These are phyloP conservation scores for Trachelus tabidus DNA, from an alignment of 2,888 invertebrate genomes.

Conservation along the genomic window DNA sequence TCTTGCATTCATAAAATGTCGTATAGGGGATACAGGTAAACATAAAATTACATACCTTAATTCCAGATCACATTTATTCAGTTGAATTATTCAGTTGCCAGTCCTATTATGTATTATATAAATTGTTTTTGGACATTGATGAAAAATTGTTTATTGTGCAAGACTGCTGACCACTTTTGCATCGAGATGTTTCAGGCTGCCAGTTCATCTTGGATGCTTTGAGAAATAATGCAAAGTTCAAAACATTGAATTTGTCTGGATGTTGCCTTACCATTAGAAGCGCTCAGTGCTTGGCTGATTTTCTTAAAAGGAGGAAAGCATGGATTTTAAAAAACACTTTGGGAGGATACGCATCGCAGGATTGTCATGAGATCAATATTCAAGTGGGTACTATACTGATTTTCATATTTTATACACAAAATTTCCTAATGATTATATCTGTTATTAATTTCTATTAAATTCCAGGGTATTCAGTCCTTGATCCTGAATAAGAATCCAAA, in stretches of 20 bases:
- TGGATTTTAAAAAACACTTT: conserved; percentile 30
- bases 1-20: conserved; percentile 37
- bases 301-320: conserved; percentile 31
- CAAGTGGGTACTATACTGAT: background rate
- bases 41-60: background rate
- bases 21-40: conserved; percentile 39
- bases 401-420: background rate
- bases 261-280: conserved; percentile 36
- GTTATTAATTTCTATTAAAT: conserved; percentile 20
- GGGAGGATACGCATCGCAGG: conserved; percentile 15
- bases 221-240: conserved; percentile 27
- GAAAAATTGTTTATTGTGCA: background rate
- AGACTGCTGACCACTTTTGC: background rate
- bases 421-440: background rate
- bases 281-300: conserved; percentile 22
- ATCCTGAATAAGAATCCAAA: conserved; percentile 38
- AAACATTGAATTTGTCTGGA: conserved; percentile 32
- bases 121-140: background rate
- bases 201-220: conserved; percentile 30
- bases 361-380: background rate
- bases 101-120: background rate
- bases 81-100: background rate
- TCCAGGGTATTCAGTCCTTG: conserved; percentile 34
- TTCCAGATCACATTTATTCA: background rate
- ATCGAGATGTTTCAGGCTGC: conserved; percentile 34